These are phyloP conservation scores for Parasteatoda tepidariorum DNA, from an alignment of 1,140 invertebrate species.

Conservation along the genomic window DNA sequence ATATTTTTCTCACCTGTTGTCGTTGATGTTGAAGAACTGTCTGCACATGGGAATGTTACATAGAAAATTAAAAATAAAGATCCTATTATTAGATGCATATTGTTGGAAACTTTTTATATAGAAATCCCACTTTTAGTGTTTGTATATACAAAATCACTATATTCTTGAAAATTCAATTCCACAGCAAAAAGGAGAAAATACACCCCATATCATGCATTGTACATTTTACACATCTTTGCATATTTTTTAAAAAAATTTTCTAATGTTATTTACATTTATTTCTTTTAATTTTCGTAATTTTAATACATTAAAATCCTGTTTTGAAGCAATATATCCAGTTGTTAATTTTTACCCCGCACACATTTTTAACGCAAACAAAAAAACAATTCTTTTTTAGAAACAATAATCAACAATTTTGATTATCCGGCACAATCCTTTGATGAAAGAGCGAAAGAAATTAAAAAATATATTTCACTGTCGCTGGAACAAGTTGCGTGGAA, in stretches of 20 bases:
- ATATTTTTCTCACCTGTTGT: constrained; percentile 11
- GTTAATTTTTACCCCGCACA: neutral
- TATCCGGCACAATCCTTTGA: neutral
- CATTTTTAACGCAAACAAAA: neutral
- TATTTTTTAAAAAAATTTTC: neutral
- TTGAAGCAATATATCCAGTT: neutral
- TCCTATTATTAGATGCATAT: constrained; percentile 19
- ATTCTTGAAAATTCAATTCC: neutral
- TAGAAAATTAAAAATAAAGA: constrained; percentile 15
- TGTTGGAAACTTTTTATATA: neutral
- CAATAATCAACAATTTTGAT: neutral
- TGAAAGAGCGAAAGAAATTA: neutral
- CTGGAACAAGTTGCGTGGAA: neutral
- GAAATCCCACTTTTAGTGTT: neutral
- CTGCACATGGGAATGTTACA: neutral
- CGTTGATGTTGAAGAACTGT: constrained; percentile 16
- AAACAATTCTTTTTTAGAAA: neutral
- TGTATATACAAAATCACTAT: neutral
- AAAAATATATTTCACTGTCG: neutral
- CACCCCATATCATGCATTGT: no score
- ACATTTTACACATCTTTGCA: neutral
- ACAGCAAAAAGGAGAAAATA: neutral
- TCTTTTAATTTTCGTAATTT: neutral
- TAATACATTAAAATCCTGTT: neutral
- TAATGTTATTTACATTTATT: neutral